phyloP scores from a whole-genome alignment of 2,888 invertebrate species.

The Sphaerophoria taeniata region DNA sequence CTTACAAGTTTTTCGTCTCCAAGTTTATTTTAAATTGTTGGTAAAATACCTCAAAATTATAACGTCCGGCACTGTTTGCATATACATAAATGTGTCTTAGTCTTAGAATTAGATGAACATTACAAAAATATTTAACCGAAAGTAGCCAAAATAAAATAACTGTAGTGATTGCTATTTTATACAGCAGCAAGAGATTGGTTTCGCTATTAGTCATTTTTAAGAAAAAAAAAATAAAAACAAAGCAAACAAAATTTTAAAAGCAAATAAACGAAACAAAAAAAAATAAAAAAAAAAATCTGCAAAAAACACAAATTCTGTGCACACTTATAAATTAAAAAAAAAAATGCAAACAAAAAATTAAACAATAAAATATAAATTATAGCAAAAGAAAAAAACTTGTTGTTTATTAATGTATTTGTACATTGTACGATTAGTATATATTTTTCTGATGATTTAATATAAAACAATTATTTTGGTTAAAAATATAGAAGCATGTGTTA shows the following conservation, averaged over 20 bases:
- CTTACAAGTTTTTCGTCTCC: too few species aligned
- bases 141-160: slow-evolving; percentile 38
- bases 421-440: slow-evolving; percentile 29
- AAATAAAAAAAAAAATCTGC: slow-evolving; percentile 44
- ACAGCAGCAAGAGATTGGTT: slow-evolving; percentile 59
- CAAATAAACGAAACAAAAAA: slow-evolving; percentile 4
- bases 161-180: slow-evolving; percentile 28
- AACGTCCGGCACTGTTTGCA: slow-evolving; percentile 55
- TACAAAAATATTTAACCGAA: slow-evolving; percentile 11
- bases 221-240: slow-evolving; percentile 66
- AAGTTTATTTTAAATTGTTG: background rate
- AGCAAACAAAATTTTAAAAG: background rate
- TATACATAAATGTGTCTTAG: slow-evolving; percentile 19
- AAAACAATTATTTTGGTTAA: slow-evolving; percentile 48
- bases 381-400: slow-evolving; percentile 50
- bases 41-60: background rate
- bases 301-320: slow-evolving; percentile 63
- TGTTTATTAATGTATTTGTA: slow-evolving; percentile 41
- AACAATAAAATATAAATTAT: slow-evolving; percentile 6
- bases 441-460: slow-evolving; percentile 43
- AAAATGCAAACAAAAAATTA: slow-evolving; percentile 19
- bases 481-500: slow-evolving; percentile 42
- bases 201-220: slow-evolving; percentile 70
- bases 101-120: slow-evolving; percentile 29
- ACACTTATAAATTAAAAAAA: slow-evolving; percentile 32